phyloP scores from a whole-genome alignment of 1,140 invertebrate genomes.

The Orchesella cincta region DNA sequence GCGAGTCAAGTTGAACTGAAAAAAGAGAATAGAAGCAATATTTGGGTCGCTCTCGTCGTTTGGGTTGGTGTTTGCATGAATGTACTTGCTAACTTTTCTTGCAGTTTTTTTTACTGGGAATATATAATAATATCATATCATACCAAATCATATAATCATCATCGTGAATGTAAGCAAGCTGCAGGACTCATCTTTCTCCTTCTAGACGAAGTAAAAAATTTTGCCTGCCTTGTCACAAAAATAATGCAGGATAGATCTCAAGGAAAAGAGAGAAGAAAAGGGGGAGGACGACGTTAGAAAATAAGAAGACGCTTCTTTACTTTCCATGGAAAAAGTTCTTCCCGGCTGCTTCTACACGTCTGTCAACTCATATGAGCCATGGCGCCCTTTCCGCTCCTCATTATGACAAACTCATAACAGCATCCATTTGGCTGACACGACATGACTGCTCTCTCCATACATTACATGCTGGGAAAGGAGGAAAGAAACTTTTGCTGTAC shows the following conservation, averaged over 20 bases:
- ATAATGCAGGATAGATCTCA: slow-evolving; percentile 21
- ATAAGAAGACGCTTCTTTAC: background rate
- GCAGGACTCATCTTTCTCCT: slow-evolving; percentile 5
- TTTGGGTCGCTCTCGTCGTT: background rate
- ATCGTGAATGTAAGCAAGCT: slow-evolving; percentile 5
- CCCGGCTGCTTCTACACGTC: slow-evolving; percentile 29
- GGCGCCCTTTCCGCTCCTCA: slow-evolving; percentile 42
- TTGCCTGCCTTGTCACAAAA: slow-evolving; percentile 14
- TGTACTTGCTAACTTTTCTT: background rate
- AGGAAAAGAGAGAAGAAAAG: background rate
- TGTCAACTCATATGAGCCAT: slow-evolving; percentile 42
- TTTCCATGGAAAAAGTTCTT: background rate
- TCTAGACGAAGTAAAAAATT: background rate
- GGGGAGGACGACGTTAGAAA: background rate
- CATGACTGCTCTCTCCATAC: slow-evolving; percentile 27
- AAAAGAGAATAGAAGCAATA: background rate
- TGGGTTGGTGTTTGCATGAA: background rate
- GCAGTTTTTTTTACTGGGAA: background rate
- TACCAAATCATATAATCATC: slow-evolving; percentile 21
- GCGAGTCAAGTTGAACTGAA: background rate
- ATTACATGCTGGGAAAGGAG: background rate
- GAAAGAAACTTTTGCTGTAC: background rate
- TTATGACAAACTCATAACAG: slow-evolving; percentile 47
- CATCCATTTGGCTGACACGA: slow-evolving; percentile 45
- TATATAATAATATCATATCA: background rate